Evolutionary conservation across 1,140 invertebrate species (phyloP).

Genomic region (Aradophagus sp.): DNA sequence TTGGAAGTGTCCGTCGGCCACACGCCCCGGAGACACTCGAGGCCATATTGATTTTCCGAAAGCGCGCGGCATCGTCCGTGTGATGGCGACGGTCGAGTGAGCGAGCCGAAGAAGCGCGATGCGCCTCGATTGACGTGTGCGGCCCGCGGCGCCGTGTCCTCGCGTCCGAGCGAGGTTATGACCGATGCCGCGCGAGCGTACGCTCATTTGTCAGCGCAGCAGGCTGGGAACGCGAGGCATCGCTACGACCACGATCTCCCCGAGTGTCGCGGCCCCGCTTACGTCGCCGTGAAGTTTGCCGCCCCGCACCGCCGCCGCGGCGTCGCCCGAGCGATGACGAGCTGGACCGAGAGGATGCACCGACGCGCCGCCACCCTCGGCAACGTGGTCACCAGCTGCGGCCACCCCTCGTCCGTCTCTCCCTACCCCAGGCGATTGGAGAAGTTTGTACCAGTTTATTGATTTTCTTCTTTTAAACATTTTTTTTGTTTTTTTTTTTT

Average conservation of each 20-base stretch:
- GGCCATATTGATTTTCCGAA: constrained; percentile 40
- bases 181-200: constrained; percentile 16
- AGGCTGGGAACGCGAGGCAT: neutral
- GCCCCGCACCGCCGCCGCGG: neutral
- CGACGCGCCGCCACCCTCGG: constrained; percentile 89
- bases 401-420: constrained; percentile 79
- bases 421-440: constrained; percentile 88
- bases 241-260: no score
- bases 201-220: constrained; percentile 21
- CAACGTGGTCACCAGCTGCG: constrained; percentile 92
- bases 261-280: constrained; percentile 1
- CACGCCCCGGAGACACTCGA: constrained; percentile 22
- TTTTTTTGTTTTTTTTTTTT: no score
- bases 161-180: constrained; percentile 32
- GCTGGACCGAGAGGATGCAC: constrained; percentile 92
- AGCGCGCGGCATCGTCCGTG: constrained; percentile 15
- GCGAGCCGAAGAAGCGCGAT: neutral
- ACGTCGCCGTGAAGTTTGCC: neutral
- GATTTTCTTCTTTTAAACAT: no score
- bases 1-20: neutral
- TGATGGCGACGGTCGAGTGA: constrained; percentile 14
- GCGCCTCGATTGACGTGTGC: constrained; percentile 6
- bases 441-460: constrained; percentile 81
- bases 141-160: constrained; percentile 5
- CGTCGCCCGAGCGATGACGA: constrained; percentile 82